Percentiles rank a stretch among this genome's conserved stretches.
These are phyloP conservation scores for Vanessa tameamea DNA, from an alignment of 1,140 invertebrate genomes.

Conservation along the genomic window DNA sequence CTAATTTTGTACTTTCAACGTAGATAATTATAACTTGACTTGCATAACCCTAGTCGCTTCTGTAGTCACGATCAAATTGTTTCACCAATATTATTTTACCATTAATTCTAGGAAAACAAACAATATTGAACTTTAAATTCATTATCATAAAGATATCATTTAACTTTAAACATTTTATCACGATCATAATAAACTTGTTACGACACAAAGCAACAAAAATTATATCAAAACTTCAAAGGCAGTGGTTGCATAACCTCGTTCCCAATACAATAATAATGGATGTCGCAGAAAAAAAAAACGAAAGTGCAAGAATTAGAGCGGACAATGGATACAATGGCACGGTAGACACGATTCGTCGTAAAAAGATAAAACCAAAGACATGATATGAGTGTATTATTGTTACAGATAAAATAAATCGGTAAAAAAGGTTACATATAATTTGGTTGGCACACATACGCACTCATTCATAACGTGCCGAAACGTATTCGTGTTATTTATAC, in stretches of 20 bases:
- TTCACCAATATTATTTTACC: conserved; percentile 46
- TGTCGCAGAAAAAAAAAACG: conserved; percentile 76
- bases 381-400: conserved; percentile 21
- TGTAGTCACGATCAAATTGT: conserved; percentile 75
- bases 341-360: conserved; percentile 57
- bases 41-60: conserved; percentile 72
- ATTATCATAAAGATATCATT: conserved; percentile 31
- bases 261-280: conserved; percentile 76
- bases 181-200: conserved; percentile 34
- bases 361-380: conserved; percentile 30
- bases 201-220: conserved; percentile 73
- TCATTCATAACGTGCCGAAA: neutral
- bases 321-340: conserved; percentile 72
- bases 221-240: conserved; percentile 78
- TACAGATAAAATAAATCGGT: conserved; percentile 9
- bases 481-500: neutral
- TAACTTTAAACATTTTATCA: conserved; percentile 4
- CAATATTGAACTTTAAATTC: conserved; percentile 36
- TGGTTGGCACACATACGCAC: conserved; percentile 7
- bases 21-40: conserved; percentile 71
- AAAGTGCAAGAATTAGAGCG: conserved; percentile 76
- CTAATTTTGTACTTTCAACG: conserved; percentile 75
- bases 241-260: conserved; percentile 75
- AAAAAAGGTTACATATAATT: conserved; percentile 6
- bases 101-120: conserved; percentile 10